Evolutionary conservation across 2,113 vertebrate species (phyloP).

Genomic region (Tursiops truncatus): DNA sequence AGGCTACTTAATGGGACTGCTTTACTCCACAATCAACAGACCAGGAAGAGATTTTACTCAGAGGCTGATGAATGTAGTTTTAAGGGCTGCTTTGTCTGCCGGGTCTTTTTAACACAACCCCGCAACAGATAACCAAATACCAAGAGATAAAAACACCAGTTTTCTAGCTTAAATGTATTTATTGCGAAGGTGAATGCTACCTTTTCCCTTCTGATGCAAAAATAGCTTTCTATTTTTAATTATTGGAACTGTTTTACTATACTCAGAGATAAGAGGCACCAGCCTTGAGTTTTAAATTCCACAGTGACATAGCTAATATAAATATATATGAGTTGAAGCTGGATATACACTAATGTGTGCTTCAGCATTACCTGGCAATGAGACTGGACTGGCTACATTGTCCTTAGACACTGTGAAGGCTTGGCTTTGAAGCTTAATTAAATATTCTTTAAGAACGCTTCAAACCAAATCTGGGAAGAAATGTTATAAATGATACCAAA

Average conservation of each 20-base stretch:
- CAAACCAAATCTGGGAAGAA: neutral
- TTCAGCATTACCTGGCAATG: neutral
- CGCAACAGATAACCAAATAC: neutral
- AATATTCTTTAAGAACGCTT: neutral
- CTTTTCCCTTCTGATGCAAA: neutral
- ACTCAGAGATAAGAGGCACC: neutral
- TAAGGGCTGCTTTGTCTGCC: neutral
- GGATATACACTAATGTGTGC: neutral
- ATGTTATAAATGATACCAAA: constrained; percentile 1
- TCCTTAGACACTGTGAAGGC: neutral
- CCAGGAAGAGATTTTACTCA: neutral
- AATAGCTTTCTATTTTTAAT: constrained; percentile 2
- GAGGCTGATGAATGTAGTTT: neutral
- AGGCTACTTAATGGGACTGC: neutral
- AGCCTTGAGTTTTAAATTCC: neutral
- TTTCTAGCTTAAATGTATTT: neutral
- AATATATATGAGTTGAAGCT: neutral
- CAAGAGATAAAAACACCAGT: neutral
- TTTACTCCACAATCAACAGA: neutral
- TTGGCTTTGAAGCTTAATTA: neutral
- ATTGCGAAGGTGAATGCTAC: neutral
- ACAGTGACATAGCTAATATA: neutral
- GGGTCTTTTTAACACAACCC: neutral
- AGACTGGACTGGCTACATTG: neutral
- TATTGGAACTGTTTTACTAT: neutral